Percentiles rank a stretch among this genome's conserved stretches.
Evolutionary conservation across 2,888 invertebrate species (phyloP).

Genomic region (Cynaeus angustus): DNA sequence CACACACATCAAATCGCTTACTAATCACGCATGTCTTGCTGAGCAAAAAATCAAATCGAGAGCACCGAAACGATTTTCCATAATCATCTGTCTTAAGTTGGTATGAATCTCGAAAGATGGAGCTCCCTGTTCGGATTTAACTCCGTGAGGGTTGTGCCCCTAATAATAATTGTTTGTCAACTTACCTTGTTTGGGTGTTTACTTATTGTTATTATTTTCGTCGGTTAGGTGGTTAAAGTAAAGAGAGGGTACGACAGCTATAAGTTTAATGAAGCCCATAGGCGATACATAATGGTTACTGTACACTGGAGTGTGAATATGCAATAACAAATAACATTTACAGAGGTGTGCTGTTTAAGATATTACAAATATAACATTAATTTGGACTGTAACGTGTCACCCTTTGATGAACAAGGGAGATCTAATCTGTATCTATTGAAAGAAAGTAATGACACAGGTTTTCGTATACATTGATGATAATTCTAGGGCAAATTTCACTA

Average conservation of each 20-base stretch:
- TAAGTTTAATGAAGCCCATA: constrained; percentile 71
- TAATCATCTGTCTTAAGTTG: neutral
- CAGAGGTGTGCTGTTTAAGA: constrained; percentile 56
- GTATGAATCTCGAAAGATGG: constrained; percentile 17
- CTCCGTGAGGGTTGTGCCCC: neutral
- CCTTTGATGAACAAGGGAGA: constrained; percentile 31
- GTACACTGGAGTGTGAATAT: constrained; percentile 70
- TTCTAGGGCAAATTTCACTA: constrained; percentile 55
- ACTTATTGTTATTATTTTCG: constrained; percentile 35
- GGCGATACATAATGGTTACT: constrained; percentile 71
- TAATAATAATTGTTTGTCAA: constrained; percentile 15
- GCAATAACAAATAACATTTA: constrained; percentile 71
- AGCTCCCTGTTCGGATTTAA: neutral
- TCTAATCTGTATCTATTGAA: constrained; percentile 6
- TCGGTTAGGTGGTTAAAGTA: constrained; percentile 36
- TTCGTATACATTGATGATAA: constrained; percentile 69
- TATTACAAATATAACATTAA: constrained; percentile 55
- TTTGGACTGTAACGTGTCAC: constrained; percentile 39
- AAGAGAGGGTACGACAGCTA: constrained; percentile 68
- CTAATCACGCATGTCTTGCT: constrained; percentile 46
- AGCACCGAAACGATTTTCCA: neutral
- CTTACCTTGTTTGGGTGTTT: constrained; percentile 37
- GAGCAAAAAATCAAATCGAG: constrained; percentile 10
- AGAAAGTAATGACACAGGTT: constrained; percentile 43
- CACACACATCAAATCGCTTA: constrained; percentile 38